Evolutionary conservation across 1,140 invertebrate genomes (phyloP).

Genomic region (Calephelis virginiensis): DNA sequence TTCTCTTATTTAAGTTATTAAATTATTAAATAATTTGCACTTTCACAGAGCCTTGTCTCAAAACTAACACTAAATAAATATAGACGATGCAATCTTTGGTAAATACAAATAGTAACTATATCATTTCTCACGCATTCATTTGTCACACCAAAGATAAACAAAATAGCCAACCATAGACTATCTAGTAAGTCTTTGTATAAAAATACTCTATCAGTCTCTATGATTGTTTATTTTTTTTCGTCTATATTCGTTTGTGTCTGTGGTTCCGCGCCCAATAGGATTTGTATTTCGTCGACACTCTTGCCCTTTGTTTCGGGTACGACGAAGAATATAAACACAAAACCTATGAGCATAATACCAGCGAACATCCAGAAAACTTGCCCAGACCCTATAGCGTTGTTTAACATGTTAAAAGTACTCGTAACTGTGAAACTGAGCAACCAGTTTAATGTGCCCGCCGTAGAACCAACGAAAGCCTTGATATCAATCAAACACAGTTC

Average conservation of each 20-base stretch:
- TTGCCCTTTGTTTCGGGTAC: slow-evolving; percentile 96
- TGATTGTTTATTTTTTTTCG: slow-evolving; percentile 54
- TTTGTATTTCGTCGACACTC: slow-evolving; percentile 89
- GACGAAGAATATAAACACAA: slow-evolving; percentile 86
- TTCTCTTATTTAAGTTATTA: slow-evolving; percentile 6
- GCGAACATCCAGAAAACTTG: slow-evolving; percentile 91
- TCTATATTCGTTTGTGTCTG: slow-evolving; percentile 38
- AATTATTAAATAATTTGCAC: slow-evolving; percentile 24
- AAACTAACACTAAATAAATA: slow-evolving; percentile 28
- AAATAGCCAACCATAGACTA: slow-evolving; percentile 38
- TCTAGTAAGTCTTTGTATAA: slow-evolving; percentile 46
- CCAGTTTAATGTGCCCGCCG: slow-evolving; percentile 89
- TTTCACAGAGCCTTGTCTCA: slow-evolving; percentile 28
- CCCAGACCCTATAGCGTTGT: slow-evolving; percentile 78
- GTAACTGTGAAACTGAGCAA: slow-evolving; percentile 89
- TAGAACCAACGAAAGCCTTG: slow-evolving; percentile 86
- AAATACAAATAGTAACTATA: slow-evolving; percentile 32
- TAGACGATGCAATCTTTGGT: slow-evolving; percentile 49
- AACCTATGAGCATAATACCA: slow-evolving; percentile 83
- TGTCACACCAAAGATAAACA: slow-evolving; percentile 42
- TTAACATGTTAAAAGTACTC: slow-evolving; percentile 85
- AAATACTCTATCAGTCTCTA: slow-evolving; percentile 64
- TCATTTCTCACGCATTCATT: slow-evolving; percentile 36
- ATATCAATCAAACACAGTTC: slow-evolving; percentile 87
- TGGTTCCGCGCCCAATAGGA: slow-evolving; percentile 74